Conservation (phyloP, 2,888 invertebrate species). For the Hypomecis punctinalis region DNA sequence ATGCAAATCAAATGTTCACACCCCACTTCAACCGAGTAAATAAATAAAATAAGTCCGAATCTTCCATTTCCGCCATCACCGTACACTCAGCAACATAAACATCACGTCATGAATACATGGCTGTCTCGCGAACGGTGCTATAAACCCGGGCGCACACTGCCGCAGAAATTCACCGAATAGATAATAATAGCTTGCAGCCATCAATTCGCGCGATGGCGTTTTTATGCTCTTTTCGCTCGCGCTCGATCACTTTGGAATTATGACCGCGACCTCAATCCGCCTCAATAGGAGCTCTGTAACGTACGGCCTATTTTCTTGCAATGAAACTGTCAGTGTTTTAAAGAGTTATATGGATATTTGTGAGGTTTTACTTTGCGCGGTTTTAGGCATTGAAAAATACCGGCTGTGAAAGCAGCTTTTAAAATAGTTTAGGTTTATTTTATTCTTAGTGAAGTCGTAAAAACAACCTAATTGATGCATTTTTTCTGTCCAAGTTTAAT, state of each 20-base stretch:
- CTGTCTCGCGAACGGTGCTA: constrained; percentile 14
- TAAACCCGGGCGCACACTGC: constrained; percentile 21
- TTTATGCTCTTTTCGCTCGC: constrained; percentile 30
- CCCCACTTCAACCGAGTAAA: not conserved
- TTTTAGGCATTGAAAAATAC: no score
- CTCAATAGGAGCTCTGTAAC: constrained; percentile 3
- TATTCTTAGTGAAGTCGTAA: no score
- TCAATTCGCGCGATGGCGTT: constrained; percentile 37
- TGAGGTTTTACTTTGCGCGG: not conserved
- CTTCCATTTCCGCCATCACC: not conserved
- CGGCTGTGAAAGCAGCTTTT: no score
- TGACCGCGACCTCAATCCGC: constrained; percentile 29
- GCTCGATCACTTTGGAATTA: constrained; percentile 33
- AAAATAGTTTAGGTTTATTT: no score
- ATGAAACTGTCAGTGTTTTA: not conserved
- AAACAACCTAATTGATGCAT: no score
- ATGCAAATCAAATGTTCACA: not conserved
- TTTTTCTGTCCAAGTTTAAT: no score
- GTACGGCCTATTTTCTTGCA: constrained; percentile 8
- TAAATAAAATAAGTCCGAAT: constrained; percentile 2
- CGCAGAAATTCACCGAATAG: constrained; percentile 1
- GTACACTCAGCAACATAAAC: constrained; percentile 21
- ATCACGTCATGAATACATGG: constrained; percentile 20
- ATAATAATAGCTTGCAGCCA: constrained; percentile 9
- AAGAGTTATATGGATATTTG: not conserved